These are phyloP conservation scores for Pammene fasciana DNA, from an alignment of 2,888 invertebrate genomes.

Conservation along the genomic window DNA sequence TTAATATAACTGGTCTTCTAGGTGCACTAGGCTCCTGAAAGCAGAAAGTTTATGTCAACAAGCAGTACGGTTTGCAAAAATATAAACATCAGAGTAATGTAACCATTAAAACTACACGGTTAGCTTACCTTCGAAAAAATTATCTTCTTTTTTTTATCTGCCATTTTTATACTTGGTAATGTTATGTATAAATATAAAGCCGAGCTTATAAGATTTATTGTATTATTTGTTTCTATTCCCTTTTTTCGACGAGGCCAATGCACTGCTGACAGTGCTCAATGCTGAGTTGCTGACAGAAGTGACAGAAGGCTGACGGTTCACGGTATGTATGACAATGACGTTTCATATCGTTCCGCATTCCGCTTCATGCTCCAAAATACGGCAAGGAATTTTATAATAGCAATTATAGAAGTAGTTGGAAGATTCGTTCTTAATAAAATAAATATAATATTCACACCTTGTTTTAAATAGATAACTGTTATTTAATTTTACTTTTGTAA, in stretches of 20 bases:
- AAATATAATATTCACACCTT: no score
- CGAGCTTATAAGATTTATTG: neutral
- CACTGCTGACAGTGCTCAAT: no score
- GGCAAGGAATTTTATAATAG: no score
- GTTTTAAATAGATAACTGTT: no score
- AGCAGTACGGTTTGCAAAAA: neutral
- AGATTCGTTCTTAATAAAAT: no score
- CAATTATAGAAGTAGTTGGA: no score
- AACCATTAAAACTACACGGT: neutral
- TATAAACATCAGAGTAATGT: neutral
- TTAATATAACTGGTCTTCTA: constrained; percentile 74
- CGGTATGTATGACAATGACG: no score
- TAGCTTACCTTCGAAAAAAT: constrained; percentile 61
- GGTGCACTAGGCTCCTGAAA: constrained; percentile 67
- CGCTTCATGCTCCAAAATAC: no score
- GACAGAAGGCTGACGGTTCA: no score
- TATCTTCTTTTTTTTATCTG: constrained; percentile 81
- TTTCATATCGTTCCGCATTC: no score
- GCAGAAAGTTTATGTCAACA: neutral
- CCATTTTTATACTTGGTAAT: constrained; percentile 51
- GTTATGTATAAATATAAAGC: neutral
- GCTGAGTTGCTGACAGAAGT: no score
- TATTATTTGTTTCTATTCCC: neutral
- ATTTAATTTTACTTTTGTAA: no score
- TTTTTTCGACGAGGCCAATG: neutral